A percentile compares a stretch with the other conserved stretches of the same genome.
These are phyloP conservation scores for Galeopsomyia nigrocyanea DNA, from an alignment of 2,888 invertebrate species.

Conservation along the genomic window DNA sequence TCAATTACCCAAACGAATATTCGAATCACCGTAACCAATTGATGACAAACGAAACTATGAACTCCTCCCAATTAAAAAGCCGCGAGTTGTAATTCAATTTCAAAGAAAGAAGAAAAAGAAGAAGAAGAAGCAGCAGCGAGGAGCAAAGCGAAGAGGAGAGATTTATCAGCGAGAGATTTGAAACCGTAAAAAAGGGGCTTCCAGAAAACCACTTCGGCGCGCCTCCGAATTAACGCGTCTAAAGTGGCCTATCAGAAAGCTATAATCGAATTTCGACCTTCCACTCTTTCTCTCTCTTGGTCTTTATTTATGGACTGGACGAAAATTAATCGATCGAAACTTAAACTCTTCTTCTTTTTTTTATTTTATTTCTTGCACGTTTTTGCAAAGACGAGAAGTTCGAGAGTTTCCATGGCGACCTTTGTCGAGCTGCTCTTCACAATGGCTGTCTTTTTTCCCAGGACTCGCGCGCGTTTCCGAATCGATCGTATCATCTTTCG, in stretches of 20 bases:
- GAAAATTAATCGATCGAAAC: not conserved
- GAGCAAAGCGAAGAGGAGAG: too few species aligned
- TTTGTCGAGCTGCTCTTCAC: conserved; percentile 30
- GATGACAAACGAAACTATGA: too few species aligned
- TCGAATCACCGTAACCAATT: too few species aligned
- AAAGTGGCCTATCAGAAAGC: conserved; percentile 11
- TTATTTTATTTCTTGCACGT: not conserved
- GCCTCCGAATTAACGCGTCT: conserved; percentile 4
- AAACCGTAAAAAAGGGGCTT: not conserved
- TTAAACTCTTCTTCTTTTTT: not conserved
- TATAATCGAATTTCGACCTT: conserved; percentile 1
- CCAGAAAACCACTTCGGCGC: not conserved
- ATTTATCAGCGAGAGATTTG: not conserved
- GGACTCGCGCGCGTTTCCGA: conserved; percentile 50
- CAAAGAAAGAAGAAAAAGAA: too few species aligned
- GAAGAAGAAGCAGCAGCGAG: too few species aligned
- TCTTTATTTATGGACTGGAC: not conserved
- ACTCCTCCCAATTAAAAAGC: too few species aligned
- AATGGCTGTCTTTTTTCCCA: conserved; percentile 43
- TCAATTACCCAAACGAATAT: too few species aligned
- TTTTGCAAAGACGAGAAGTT: too few species aligned
- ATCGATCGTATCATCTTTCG: conserved; percentile 44
- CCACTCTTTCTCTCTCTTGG: not conserved
- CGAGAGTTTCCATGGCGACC: conserved; percentile 40
- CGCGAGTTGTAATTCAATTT: too few species aligned